phyloP scores from a whole-genome alignment of 2,888 invertebrate genomes.

The Lapara coniferarum region DNA sequence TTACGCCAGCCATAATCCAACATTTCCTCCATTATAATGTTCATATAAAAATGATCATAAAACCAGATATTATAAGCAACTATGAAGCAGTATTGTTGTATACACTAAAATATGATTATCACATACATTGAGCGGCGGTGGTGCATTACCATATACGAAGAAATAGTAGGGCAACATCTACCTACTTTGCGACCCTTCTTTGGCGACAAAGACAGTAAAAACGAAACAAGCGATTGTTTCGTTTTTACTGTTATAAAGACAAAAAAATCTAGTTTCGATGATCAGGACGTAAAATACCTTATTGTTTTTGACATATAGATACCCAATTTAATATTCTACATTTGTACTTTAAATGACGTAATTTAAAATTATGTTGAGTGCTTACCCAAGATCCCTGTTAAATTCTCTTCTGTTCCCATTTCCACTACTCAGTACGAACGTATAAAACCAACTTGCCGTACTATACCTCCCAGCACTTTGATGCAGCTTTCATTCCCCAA shows the following conservation, averaged over 20 bases:
- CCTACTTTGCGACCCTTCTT: background rate
- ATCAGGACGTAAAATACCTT: no score
- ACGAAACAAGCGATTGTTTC: no score
- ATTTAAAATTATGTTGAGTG: no score
- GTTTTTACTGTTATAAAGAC: background rate
- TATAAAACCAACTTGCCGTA: background rate
- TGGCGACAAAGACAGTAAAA: no score
- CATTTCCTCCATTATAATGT: slow-evolving; percentile 15
- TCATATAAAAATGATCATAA: slow-evolving; percentile 20
- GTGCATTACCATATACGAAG: no score
- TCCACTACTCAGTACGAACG: no score
- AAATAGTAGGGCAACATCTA: background rate
- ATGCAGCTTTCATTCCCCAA: slow-evolving; percentile 19
- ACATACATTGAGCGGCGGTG: slow-evolving; percentile 11
- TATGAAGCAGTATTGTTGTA: slow-evolving; percentile 22
- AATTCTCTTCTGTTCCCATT: no score
- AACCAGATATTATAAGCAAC: slow-evolving; percentile 9
- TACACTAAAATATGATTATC: slow-evolving; percentile 19
- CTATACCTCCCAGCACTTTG: background rate
- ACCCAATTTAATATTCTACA: no score
- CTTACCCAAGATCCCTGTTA: no score
- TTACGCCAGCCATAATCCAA: background rate
- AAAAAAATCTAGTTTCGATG: background rate
- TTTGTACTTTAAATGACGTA: no score
- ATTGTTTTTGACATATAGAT: no score